phyloP scores from a whole-genome alignment of 2,113 vertebrate species.

The Pelodiscus sinensis region DNA sequence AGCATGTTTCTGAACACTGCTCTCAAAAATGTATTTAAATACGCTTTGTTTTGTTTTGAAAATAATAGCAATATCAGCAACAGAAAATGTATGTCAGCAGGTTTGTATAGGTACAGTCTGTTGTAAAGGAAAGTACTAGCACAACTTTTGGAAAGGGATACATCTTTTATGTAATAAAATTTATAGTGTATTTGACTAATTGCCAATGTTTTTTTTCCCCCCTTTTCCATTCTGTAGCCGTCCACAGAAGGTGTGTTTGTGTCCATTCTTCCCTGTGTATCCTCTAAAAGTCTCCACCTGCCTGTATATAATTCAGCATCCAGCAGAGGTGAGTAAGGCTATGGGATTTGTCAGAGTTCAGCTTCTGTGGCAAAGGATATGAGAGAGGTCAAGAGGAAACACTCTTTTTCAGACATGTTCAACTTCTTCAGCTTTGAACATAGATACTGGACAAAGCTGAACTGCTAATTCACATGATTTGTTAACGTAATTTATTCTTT shows the following conservation, averaged over 20 bases:
- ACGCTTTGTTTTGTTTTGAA: neutral
- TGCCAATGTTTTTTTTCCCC: conserved; percentile 35
- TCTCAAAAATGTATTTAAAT: neutral
- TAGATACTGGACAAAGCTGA: neutral
- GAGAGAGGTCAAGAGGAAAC: neutral
- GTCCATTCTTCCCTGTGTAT: conserved; percentile 90
- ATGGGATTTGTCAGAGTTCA: conserved; percentile 7
- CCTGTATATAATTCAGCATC: conserved; percentile 96
- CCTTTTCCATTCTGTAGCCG: conserved; percentile 79
- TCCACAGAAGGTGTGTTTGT: conserved; percentile 95
- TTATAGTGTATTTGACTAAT: neutral
- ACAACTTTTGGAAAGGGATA: rapidly evolving
- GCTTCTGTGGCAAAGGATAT: neutral
- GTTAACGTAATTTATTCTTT: neutral
- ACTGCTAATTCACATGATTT: neutral
- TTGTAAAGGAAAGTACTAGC: neutral
- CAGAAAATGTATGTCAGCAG: neutral
- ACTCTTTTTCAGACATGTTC: neutral
- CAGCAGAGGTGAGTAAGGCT: conserved; percentile 90
- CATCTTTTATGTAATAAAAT: neutral
- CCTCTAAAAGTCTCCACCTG: conserved; percentile 90
- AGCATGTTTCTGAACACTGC: neutral
- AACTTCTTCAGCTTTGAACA: conserved; percentile 7
- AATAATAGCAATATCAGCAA: neutral
- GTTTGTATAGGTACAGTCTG: neutral